These are phyloP conservation scores for Lagenorhynchus albirostris DNA, from an alignment of 2,113 vertebrate species.

Conservation along the genomic window DNA sequence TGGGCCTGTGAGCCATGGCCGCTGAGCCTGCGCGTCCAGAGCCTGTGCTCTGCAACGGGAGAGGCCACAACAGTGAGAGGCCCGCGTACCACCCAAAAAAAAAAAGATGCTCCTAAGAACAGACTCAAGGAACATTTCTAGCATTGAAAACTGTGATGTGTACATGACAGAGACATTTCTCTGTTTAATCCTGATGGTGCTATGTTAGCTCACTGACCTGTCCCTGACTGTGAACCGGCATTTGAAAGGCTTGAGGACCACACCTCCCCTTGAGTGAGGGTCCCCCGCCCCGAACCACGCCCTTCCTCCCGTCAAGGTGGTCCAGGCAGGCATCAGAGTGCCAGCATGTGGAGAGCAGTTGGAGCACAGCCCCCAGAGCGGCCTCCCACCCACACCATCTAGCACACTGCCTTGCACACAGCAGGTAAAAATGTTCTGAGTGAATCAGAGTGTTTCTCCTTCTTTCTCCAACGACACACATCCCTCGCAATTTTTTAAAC, in stretches of 20 bases:
- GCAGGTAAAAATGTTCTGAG: background rate
- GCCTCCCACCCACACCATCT: background rate
- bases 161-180: background rate
- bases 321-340: background rate
- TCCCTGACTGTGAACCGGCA: background rate
- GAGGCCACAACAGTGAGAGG: no score
- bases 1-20: no score
- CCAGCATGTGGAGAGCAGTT: background rate
- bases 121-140: background rate
- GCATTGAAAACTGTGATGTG: background rate
- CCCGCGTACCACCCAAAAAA: no score
- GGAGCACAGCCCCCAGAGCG: no score
- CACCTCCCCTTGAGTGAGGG: background rate
- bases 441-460: background rate
- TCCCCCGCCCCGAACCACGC: background rate
- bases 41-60: no score
- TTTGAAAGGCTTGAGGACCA: background rate
- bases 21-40: no score
- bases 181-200: background rate
- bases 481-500: background rate
- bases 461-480: background rate
- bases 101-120: background rate
- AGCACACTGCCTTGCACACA: background rate
- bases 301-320: background rate
- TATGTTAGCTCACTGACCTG: background rate